Percentiles rank a stretch among this genome's conserved stretches.
Conservation (phyloP, 2,113 vertebrate genomes). For the Camelus dromedarius region DNA sequence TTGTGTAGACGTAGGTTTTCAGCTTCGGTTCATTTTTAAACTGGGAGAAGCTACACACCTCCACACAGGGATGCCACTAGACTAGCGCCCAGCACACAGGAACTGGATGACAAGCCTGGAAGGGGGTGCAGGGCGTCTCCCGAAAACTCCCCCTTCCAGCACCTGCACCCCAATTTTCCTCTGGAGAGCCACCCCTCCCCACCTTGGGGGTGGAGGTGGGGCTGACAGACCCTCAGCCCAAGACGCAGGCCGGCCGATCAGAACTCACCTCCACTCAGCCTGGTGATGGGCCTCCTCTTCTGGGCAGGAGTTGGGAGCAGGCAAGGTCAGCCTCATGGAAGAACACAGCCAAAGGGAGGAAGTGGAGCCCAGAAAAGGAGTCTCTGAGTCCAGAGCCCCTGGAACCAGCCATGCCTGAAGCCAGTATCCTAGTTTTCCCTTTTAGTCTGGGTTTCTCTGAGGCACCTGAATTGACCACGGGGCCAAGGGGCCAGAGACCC, state of each 20-base stretch:
- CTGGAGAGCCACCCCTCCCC: background rate
- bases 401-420: background rate
- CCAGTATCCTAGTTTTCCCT: rapidly evolving
- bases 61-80: too few species aligned
- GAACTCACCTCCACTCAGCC: background rate
- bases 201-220: too few species aligned
- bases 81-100: background rate
- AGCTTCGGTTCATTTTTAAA: background rate
- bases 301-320: background rate
- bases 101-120: background rate
- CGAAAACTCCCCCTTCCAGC: background rate
- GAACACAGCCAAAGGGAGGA: background rate
- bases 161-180: background rate
- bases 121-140: too few species aligned
- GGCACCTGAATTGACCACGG: background rate
- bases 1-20: background rate
- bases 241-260: background rate
- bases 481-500: background rate
- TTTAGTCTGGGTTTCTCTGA: background rate
- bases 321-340: background rate
- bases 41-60: background rate
- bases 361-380: background rate
- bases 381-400: background rate
- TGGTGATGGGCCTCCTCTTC: background rate
- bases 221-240: background rate